These are phyloP conservation scores for Halcyon chelicuti DNA, from an alignment of 2,797 vertebrate genomes.

Conservation along the genomic window DNA sequence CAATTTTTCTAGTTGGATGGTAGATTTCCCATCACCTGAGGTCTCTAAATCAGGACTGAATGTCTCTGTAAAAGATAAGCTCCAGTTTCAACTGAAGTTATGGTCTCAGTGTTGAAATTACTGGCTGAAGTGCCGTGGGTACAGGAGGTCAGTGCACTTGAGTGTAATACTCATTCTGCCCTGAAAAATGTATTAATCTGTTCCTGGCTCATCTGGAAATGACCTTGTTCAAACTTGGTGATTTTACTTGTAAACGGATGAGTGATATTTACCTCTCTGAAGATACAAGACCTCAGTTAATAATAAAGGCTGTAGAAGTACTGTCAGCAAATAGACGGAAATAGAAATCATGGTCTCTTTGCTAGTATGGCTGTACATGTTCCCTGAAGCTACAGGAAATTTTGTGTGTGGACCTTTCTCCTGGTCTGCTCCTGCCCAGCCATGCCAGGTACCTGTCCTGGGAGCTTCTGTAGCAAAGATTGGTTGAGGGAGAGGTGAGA, in stretches of 20 bases:
- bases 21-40: not conserved
- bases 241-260: not conserved
- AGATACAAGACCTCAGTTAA: not conserved
- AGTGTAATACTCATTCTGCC: not conserved
- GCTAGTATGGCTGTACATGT: not conserved
- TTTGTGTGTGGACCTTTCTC: not conserved
- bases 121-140: not conserved
- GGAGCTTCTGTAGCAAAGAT: not conserved
- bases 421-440: not conserved
- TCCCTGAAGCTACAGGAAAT: not conserved
- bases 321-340: not conserved
- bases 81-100: constrained; percentile 11
- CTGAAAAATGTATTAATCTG: not conserved
- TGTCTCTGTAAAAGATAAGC: not conserved
- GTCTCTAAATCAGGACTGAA: constrained; percentile 32
- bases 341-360: not conserved
- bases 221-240: not conserved
- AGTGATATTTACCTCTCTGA: not conserved
- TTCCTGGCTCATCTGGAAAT: not conserved
- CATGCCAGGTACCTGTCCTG: not conserved
- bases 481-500: not conserved
- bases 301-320: not conserved
- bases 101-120: not conserved
- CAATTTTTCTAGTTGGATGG: not conserved
- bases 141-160: not conserved